Evolutionary conservation across 2,888 invertebrate genomes (phyloP).

Genomic region (Leucania comma): DNA sequence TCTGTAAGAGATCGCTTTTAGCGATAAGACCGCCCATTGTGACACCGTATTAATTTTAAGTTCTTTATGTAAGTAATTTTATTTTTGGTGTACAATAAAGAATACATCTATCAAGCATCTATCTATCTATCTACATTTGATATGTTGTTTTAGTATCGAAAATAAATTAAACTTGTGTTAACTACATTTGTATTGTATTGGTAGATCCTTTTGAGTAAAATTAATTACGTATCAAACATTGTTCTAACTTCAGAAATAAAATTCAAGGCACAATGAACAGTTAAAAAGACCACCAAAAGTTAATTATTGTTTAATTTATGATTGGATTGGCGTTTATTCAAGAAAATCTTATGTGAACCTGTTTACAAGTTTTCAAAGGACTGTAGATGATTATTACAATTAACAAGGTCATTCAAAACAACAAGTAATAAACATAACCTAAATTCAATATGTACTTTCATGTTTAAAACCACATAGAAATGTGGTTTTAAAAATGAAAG

Average conservation of each 20-base stretch:
- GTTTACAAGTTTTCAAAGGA: not conserved
- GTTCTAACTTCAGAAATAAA: not conserved
- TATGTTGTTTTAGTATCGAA: not conserved
- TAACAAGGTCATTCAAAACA: not conserved
- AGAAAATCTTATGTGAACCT: not conserved
- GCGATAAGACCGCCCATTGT: too few relatives aligned
- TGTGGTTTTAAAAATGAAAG: too few relatives aligned
- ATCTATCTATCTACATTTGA: too few relatives aligned
- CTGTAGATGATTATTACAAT: not conserved
- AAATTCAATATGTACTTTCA: too few relatives aligned
- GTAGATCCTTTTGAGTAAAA: not conserved
- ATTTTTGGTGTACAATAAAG: too few relatives aligned
- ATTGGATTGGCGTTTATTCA: not conserved
- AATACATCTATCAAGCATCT: too few relatives aligned
- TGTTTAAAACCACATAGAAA: too few relatives aligned
- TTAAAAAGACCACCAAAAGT: not conserved
- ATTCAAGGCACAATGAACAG: not conserved
- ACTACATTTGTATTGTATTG: not conserved
- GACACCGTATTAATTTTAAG: too few relatives aligned
- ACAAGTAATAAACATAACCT: too few relatives aligned
- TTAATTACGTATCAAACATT: not conserved
- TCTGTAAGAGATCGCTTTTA: too few relatives aligned
- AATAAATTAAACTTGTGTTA: not conserved
- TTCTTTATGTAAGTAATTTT: too few relatives aligned
- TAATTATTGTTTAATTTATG: slow-evolving; percentile 10